Evolutionary conservation across 2,888 invertebrate genomes (phyloP), one percentile per base, ranked within the genome.

Genomic region (Nesidiocoris tenuis): DNA sequence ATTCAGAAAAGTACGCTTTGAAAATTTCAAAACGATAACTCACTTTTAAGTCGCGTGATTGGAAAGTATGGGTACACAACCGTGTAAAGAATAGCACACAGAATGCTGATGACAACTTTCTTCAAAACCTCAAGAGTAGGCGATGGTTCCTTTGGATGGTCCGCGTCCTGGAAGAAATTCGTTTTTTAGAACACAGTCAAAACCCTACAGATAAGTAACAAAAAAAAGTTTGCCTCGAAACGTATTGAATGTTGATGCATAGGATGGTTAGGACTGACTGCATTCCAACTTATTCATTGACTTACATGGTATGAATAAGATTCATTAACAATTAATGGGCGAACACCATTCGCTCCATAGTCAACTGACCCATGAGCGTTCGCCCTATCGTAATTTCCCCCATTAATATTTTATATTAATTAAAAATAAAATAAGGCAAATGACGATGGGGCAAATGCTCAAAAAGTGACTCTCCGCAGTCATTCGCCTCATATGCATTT

Each of bases 21-120:
- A n/a, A n/a, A n/a, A n/a, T n/a, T n/a, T n/a, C n/a, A n/a, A n/a
- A 22, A 22, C 1, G 17, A 23, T 7, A 56, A 17, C 16, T 22
- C 82, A 90, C 90, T 91, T 86, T 90, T 90, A 75, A 93, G 84
- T 79, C 87, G 86, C 80, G 88, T 86, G 70, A 93, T 87, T 0
- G 92, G 89, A 84, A 91, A 94, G 80, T 87, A 85, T 74, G 93
- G 90, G 65, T 89, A 87, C 75, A 92, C 87, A 76, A 87, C 87
- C 80, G 93, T 87, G 82, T 91, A 93, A 55, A 91, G 85, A 16
- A 90, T 82, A 0, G 92, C 94, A 79, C 91, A 94, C 23, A 89
- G 83, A 54, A 91, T 81, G 70, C 93, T 91, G 2, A 89, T 87
- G 0, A 87, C 82, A 25, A 93, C 86, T 85, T 95, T 95, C 82